These are phyloP conservation scores for Azorinus chamasolen DNA, from an alignment of 2,888 invertebrate genomes.

Conservation along the genomic window DNA sequence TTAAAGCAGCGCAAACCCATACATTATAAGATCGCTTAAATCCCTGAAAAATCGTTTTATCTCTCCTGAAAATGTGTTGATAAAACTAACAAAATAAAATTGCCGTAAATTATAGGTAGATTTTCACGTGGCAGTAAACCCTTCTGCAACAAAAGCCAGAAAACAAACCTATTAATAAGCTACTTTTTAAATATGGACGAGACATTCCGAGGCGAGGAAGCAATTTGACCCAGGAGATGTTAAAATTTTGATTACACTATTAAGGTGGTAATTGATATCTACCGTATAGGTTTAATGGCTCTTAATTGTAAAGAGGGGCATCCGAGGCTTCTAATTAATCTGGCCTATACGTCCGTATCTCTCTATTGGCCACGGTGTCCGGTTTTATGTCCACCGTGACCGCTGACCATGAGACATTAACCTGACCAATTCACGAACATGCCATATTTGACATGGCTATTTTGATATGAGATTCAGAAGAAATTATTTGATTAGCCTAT, in stretches of 20 bases:
- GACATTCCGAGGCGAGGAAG: slow-evolving; percentile 6
- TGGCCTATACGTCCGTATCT: slow-evolving; percentile 13
- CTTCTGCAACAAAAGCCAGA: slow-evolving; percentile 21
- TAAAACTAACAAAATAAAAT: slow-evolving; percentile 51
- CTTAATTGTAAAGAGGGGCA: slow-evolving; percentile 24
- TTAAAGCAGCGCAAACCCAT: slow-evolving; percentile 4
- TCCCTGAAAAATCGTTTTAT: slow-evolving; percentile 31
- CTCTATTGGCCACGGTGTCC: slow-evolving; percentile 36
- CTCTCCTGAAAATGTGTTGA: slow-evolving; percentile 45
- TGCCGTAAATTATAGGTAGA: slow-evolving; percentile 38
- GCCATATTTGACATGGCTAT: too few relatives aligned
- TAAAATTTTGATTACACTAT: slow-evolving; percentile 36
- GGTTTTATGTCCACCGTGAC: slow-evolving; percentile 26
- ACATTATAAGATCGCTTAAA: slow-evolving; percentile 8
- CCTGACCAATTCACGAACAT: too few relatives aligned
- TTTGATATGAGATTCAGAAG: too few relatives aligned
- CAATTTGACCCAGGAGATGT: slow-evolving; percentile 21
- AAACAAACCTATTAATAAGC: slow-evolving; percentile 30
- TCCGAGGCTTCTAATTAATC: slow-evolving; percentile 43
- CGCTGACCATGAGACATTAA: too few relatives aligned
- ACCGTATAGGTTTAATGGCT: slow-evolving; percentile 36
- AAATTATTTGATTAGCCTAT: too few relatives aligned
- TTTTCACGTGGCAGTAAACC: slow-evolving; percentile 36
- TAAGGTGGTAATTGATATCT: slow-evolving; percentile 38
- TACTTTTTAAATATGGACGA: slow-evolving; percentile 16